Base-by-base conservation (phyloP, 1,140 invertebrate genomes). In the Lordiphosa stackelbergi region DNA sequence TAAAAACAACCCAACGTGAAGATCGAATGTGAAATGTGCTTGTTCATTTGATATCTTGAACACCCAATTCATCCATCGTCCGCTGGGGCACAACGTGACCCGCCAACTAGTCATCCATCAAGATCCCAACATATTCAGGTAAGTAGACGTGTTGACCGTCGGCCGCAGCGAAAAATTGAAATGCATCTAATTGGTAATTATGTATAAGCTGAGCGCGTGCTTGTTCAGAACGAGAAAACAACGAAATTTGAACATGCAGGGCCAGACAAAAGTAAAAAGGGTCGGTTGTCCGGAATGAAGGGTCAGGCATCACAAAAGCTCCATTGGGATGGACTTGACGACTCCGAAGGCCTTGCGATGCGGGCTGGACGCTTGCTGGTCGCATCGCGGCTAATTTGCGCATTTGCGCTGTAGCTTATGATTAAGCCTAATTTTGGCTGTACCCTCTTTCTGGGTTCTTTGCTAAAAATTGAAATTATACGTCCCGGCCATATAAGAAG, bases 111-210 rank as follows among this genome's bases (percentile, higher is more conserved):
- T 19, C 63, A 66, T 61, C 62, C 53, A 66, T 54, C 66, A 70
- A 57, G 10, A 62, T 47, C 55, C 31, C 37, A 53, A 42, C 37
- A 43, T 46, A n/a, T n/a, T 16, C 9, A 49, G 19, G 36, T 38
- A 38, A 13, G 37, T 40, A 55, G 64, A 66, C 57, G 64, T 71
- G 58, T 66, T 71, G 63, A 68, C 49, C 58, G 64, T 53, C 61
- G 57, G 57, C 54, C 63, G 41, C 64, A 68, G 51, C 64, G 58
- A 68, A 68, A 66, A 70, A 70, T 71, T 71, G 64, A 71, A 71
- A 71, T 68, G 68, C 64, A 66, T 71, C 68, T 71, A 71, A 71
- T 71, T 70, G 64, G 68, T 71, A 62, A 68, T 71, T 71, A 71
- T 71, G 68, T 46, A 46, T 46, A 34, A 68, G 54, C 41, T 58